phyloP scores from a whole-genome alignment of 2,797 vertebrate genomes.

The Alfaro cultratus region DNA sequence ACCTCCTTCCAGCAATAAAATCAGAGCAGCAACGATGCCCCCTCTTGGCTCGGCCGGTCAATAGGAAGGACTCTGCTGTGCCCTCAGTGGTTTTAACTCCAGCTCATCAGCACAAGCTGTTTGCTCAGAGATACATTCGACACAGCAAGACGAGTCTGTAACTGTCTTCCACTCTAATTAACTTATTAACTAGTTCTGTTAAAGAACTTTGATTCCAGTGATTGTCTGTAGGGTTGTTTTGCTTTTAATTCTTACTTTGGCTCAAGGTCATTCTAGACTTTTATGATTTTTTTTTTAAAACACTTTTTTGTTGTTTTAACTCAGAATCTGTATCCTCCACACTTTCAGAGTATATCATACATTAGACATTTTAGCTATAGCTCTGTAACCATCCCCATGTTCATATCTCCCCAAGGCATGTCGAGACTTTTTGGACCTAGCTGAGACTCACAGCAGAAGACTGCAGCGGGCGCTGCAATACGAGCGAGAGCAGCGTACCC shows the following conservation, averaged over 20 bases:
- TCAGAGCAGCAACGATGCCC: conserved; percentile 34
- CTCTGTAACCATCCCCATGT: not conserved
- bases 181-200: conserved; percentile 34
- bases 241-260: not conserved
- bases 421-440: conserved; percentile 95
- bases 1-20: conserved; percentile 51
- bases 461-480: conserved; percentile 98
- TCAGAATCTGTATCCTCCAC: conserved; percentile 2
- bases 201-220: conserved; percentile 46
- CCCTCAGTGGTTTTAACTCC: conserved; percentile 31
- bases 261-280: not conserved
- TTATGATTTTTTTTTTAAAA: not conserved
- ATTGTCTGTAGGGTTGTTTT: conserved; percentile 7
- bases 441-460: conserved; percentile 92
- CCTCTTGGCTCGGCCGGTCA: conserved; percentile 18
- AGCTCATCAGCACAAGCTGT: conserved; percentile 21
- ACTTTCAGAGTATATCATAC: not conserved
- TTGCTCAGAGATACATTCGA: conserved; percentile 22
- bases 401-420: conserved; percentile 85
- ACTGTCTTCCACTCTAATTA: conserved; percentile 32
- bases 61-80: not conserved
- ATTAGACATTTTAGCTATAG: not conserved
- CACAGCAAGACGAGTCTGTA: conserved; percentile 36
- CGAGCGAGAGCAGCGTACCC: conserved; percentile 94
- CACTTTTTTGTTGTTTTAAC: not conserved